A percentile compares a stretch with the other conserved stretches of the same genome.
These are phyloP conservation scores for Campoletis sonorensis DNA, from an alignment of 1,140 invertebrate genomes.

Conservation along the genomic window DNA sequence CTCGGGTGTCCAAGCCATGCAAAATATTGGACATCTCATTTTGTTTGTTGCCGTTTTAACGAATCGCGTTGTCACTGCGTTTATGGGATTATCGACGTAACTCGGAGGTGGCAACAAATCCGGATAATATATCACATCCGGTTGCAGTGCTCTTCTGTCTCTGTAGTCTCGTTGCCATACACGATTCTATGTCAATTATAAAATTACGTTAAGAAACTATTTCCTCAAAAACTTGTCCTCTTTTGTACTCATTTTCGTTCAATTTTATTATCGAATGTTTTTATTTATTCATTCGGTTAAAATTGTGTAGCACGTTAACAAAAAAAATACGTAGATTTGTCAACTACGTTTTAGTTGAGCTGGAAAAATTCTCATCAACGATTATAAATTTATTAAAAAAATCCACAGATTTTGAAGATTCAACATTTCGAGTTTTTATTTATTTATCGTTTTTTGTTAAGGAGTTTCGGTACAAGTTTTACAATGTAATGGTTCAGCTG, in stretches of 20 bases:
- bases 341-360: not conserved
- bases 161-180: slow-evolving; percentile 95
- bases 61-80: slow-evolving; percentile 97
- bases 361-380: no score
- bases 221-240: not conserved
- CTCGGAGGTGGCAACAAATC: slow-evolving; percentile 92
- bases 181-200: slow-evolving; percentile 81
- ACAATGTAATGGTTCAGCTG: no score
- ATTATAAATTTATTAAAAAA: no score
- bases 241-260: no score
- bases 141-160: slow-evolving; percentile 91
- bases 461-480: no score
- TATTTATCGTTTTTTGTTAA: no score
- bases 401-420: no score
- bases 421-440: no score
- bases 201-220: not conserved
- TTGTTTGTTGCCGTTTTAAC: slow-evolving; percentile 99
- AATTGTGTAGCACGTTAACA: no score
- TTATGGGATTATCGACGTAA: slow-evolving; percentile 96
- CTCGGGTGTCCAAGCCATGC: slow-evolving; percentile 99
- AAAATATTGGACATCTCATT: slow-evolving; percentile 99
- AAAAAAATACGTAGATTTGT: not conserved
- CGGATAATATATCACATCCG: slow-evolving; percentile 93
- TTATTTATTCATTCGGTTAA: no score
- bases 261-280: no score